These are phyloP conservation scores for Halcyon smyrnensis DNA, from an alignment of 2,797 vertebrate genomes.

Conservation along the genomic window DNA sequence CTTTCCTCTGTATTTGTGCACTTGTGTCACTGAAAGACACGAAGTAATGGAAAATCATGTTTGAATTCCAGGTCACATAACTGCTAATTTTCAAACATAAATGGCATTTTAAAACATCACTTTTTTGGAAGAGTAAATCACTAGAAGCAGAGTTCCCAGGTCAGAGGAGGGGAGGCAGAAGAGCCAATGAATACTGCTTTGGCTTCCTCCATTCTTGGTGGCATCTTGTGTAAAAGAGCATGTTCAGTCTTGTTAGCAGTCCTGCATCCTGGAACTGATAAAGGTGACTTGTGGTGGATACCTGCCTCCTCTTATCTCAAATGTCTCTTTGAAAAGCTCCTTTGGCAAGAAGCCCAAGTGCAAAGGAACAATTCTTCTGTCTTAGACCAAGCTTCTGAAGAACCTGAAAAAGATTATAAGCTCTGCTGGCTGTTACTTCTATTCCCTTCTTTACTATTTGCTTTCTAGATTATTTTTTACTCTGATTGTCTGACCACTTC, in stretches of 20 bases:
- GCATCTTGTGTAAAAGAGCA: neutral
- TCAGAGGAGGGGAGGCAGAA: neutral
- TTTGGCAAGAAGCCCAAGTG: constrained; percentile 17
- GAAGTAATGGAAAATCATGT: neutral
- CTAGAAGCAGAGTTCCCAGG: neutral
- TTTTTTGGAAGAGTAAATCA: neutral
- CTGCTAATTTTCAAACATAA: neutral
- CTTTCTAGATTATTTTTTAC: constrained; percentile 12
- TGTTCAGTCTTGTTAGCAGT: neutral
- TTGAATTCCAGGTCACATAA: neutral
- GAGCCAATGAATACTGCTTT: neutral
- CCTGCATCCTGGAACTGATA: neutral
- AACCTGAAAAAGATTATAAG: constrained; percentile 10
- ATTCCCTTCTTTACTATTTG: neutral
- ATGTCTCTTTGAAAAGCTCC: constrained; percentile 40
- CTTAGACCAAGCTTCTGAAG: constrained; percentile 17
- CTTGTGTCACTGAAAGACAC: neutral
- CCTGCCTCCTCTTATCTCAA: constrained; percentile 31
- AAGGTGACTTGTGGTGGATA: constrained; percentile 18
- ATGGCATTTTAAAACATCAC: neutral
- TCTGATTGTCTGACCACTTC: neutral
- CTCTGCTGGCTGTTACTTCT: constrained; percentile 1
- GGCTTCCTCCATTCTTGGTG: neutral
- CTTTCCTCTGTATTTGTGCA: neutral
- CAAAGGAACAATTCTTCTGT: neutral